Evolutionary conservation across 1,140 invertebrate genomes (phyloP).

Genomic region (Pantala flavescens): DNA sequence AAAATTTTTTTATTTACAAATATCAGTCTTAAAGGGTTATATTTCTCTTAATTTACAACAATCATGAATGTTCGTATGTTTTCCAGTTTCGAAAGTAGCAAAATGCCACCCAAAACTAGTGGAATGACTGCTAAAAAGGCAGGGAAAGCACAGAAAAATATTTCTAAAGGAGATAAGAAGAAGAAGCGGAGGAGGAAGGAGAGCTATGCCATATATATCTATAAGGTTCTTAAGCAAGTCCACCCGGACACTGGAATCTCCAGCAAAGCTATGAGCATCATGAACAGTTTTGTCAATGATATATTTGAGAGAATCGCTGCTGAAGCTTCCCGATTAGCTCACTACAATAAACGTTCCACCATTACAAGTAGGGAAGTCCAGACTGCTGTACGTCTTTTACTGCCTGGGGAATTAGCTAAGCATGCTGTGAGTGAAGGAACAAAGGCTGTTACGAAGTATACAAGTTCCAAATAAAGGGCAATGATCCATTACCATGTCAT

Average conservation of each 20-base stretch:
- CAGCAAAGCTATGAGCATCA: conserved; percentile 47
- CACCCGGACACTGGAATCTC: conserved; percentile 55
- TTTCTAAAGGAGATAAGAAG: conserved; percentile 42
- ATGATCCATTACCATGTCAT: too few species aligned
- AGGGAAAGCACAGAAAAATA: conserved; percentile 45
- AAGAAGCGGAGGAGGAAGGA: conserved; percentile 33
- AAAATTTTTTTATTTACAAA: too few species aligned
- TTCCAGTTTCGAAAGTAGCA: background rate
- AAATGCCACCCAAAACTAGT: conserved; percentile 21
- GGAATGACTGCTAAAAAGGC: conserved; percentile 42
- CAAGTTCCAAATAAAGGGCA: conserved; percentile 37
- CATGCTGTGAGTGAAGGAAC: conserved; percentile 46
- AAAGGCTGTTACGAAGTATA: conserved; percentile 49
- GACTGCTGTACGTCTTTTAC: conserved; percentile 41
- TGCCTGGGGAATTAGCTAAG: conserved; percentile 49
- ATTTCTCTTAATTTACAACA: too few species aligned
- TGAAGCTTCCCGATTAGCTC: conserved; percentile 54
- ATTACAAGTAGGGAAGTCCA: conserved; percentile 45
- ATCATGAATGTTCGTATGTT: too few species aligned
- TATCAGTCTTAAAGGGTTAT: too few species aligned
- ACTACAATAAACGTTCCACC: conserved; percentile 58
- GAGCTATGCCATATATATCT: conserved; percentile 40
- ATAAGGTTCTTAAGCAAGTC: conserved; percentile 43
- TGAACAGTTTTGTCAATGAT: conserved; percentile 54
- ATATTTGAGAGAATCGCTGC: conserved; percentile 58